A percentile compares a stretch with the other conserved stretches of the same genome.
These are phyloP conservation scores for Alosa sapidissima DNA, from an alignment of 2,797 vertebrate genomes.

Conservation along the genomic window DNA sequence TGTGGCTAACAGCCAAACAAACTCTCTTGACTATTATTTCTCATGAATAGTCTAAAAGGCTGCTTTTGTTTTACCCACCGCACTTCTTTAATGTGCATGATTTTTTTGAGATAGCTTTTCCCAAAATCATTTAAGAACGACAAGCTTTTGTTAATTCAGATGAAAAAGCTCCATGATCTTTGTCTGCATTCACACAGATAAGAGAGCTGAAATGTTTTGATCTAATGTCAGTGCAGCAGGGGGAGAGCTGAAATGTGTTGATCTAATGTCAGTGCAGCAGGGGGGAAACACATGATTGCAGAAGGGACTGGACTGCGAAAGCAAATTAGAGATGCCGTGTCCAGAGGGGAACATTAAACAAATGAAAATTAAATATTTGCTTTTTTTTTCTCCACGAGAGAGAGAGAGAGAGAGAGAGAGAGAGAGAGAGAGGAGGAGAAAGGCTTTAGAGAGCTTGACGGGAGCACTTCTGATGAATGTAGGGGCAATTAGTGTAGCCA, in stretches of 20 bases:
- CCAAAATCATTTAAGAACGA: not conserved
- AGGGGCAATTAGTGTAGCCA: constrained; percentile 51
- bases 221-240: not conserved
- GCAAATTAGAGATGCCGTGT: constrained; percentile 40
- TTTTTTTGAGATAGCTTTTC: not conserved
- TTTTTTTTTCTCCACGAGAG: constrained; percentile 15
- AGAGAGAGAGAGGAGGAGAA: constrained; percentile 29
- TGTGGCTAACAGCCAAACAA: not conserved
- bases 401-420: not conserved
- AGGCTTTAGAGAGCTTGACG: constrained; percentile 37
- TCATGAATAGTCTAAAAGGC: not conserved
- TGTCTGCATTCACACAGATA: not conserved
- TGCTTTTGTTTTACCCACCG: no score
- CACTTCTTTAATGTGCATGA: no score
- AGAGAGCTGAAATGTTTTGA: not conserved
- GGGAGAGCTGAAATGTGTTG: not conserved
- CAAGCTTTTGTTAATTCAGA: no score
- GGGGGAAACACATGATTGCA: constrained; percentile 36
- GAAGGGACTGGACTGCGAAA: constrained; percentile 33
- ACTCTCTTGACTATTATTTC: not conserved
- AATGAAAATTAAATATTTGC: constrained; percentile 41
- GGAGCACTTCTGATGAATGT: constrained; percentile 40
- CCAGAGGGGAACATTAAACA: constrained; percentile 46
- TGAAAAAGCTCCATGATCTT: no score
- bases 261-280: not conserved